Evolutionary conservation across 2,797 vertebrate species (phyloP), one percentile per base, ranked within the genome.

Genomic region (Atherinosoma microstoma): DNA sequence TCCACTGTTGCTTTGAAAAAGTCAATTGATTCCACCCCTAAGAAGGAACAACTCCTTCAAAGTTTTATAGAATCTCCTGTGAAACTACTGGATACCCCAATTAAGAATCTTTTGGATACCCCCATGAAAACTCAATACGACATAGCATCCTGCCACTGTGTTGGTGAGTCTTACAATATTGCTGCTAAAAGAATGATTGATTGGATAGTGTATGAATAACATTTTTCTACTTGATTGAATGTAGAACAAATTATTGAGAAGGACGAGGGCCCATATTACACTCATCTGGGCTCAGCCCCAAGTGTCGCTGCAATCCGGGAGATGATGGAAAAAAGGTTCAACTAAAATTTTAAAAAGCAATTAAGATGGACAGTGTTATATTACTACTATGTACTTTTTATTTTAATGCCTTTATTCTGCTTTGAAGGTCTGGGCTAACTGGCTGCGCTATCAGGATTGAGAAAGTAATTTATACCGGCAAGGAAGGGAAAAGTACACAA

Each of bases 221-320:
- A 10, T 18, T 15, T 80, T 62, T 49, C 47, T 71, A 29, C 11
- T 64, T 77, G 75, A 22, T 76, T 45, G 16, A 42, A 70, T 95
- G 93, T 93, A 99, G 98, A 99, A 88, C 98, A 99, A 97, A 97
- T 99, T 90, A 97, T 96, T 94, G 98, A 99, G 91, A 99, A 98
- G 95, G 98, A 99, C 87, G 98, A 99, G 95, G 98, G 97, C 72
- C 98, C 98, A 80, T 99, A 98, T 94, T 99, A 99, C 93, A 99
- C 97, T 84, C 98, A 99, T 87, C 94, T 99, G 91, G 98, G 98
- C 90, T 95, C 98, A 92, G 97, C 97, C 83, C 96, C 97, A 73
- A 98, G 92, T 91, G 95, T 99, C 88, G 91, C 97, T 91, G 95
- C 94, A 88, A 97, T 99, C 93, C 96, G 98, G 78, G 95, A 97